These are phyloP conservation scores for Aleiodes alternator DNA, from an alignment of 2,888 invertebrate species.

Conservation along the genomic window DNA sequence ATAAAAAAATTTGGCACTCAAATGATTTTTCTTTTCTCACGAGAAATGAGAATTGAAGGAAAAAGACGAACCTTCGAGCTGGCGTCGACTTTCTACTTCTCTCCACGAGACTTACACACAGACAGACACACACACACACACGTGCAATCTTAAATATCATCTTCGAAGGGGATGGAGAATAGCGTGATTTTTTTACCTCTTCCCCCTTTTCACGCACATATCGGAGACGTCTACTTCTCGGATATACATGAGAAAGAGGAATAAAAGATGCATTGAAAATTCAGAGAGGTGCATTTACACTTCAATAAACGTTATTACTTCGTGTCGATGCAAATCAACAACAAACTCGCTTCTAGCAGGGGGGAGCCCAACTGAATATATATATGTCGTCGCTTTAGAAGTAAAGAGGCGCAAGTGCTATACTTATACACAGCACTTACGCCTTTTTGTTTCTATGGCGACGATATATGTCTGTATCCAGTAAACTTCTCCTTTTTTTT, in stretches of 20 bases:
- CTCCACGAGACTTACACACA: too few species aligned
- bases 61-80: neutral
- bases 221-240: constrained; percentile 20
- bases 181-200: constrained; percentile 13
- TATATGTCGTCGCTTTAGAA: neutral
- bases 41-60: neutral
- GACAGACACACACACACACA: too few species aligned
- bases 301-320: constrained; percentile 67
- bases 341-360: constrained; percentile 54
- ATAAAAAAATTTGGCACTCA: too few species aligned
- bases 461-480: neutral
- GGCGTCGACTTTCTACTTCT: neutral
- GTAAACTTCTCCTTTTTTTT: neutral
- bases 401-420: too few species aligned
- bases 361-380: constrained; percentile 22
- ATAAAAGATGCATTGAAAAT: constrained; percentile 60
- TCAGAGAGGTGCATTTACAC: constrained; percentile 63
- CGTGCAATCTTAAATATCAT: constrained; percentile 17
- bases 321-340: constrained; percentile 64
- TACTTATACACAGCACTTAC: too few species aligned
- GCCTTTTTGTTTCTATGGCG: too few species aligned
- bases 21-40: too few species aligned
- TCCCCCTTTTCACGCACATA: constrained; percentile 11
- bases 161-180: neutral
- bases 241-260: constrained; percentile 30